phyloP scores from a whole-genome alignment of 2,113 vertebrate genomes.

The Aleadryas rufinucha region DNA sequence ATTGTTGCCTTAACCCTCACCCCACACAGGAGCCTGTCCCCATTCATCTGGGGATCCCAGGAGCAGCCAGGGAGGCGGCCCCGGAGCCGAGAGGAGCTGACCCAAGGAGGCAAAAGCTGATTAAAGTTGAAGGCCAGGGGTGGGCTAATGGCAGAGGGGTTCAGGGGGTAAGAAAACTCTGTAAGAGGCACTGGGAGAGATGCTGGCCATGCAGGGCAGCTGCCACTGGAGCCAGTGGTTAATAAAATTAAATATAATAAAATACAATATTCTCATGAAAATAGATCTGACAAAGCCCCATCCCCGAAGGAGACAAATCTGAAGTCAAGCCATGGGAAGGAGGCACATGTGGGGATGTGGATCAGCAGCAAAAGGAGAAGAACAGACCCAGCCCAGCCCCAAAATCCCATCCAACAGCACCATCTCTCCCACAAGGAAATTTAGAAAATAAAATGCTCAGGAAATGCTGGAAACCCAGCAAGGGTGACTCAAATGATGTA shows the following conservation, averaged over 20 bases:
- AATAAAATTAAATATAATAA: too few species aligned
- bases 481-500: neutral
- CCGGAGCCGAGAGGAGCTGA: neutral
- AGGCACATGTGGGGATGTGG: neutral
- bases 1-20: slow-evolving; percentile 44
- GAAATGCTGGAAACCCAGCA: neutral
- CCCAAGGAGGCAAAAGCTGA: neutral
- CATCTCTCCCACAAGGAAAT: neutral
- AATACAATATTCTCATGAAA: neutral
- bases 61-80: neutral
- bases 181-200: neutral
- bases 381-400: neutral
- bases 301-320: neutral
- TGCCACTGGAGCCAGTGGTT: neutral
- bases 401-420: neutral
- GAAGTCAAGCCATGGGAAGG: neutral
- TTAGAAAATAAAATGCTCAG: neutral
- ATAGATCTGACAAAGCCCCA: neutral
- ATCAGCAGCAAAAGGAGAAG: neutral
- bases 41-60: neutral
- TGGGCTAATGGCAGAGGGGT: neutral
- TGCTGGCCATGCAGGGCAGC: neutral
- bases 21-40: neutral
- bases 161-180: neutral
- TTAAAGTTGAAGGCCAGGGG: neutral